Evolutionary conservation across 2,113 vertebrate genomes (phyloP).

Genomic region (Eretmodus cyanostictus): DNA sequence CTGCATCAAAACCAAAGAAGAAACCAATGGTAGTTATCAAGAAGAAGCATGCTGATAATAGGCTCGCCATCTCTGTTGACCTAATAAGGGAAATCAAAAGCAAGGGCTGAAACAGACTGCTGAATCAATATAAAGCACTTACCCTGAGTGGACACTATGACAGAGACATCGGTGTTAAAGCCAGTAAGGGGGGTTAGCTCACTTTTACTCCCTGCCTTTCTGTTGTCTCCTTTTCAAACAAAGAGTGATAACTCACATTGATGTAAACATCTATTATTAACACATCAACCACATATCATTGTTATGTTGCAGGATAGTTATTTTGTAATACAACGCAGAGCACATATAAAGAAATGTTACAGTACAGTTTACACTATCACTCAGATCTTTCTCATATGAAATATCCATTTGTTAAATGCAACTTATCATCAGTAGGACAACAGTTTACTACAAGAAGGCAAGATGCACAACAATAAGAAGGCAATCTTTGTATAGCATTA

Average conservation of each 20-base stretch:
- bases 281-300: not conserved
- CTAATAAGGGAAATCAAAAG: conserved; percentile 61
- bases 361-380: not conserved
- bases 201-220: conserved; percentile 12
- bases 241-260: not conserved
- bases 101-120: conserved; percentile 31
- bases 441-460: conserved; percentile 20
- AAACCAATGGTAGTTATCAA: conserved; percentile 47
- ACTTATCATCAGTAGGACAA: conserved; percentile 36
- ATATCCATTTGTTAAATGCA: conserved; percentile 39
- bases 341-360: not conserved
- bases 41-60: conserved; percentile 57
- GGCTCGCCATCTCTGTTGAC: conserved; percentile 52
- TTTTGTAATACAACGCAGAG: not conserved
- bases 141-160: conserved; percentile 62
- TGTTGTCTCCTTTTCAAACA: conserved; percentile 10
- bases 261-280: not conserved
- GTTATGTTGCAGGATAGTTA: not conserved
- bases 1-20: conserved; percentile 5
- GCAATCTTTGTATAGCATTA: not conserved
- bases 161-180: conserved; percentile 44
- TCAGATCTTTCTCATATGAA: conserved; percentile 13
- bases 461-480: conserved; percentile 27
- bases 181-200: conserved; percentile 17
- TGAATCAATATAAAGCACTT: conserved; percentile 68